Evolutionary conservation across 2,797 vertebrate genomes (phyloP).

Genomic region (Scleropages formosus): DNA sequence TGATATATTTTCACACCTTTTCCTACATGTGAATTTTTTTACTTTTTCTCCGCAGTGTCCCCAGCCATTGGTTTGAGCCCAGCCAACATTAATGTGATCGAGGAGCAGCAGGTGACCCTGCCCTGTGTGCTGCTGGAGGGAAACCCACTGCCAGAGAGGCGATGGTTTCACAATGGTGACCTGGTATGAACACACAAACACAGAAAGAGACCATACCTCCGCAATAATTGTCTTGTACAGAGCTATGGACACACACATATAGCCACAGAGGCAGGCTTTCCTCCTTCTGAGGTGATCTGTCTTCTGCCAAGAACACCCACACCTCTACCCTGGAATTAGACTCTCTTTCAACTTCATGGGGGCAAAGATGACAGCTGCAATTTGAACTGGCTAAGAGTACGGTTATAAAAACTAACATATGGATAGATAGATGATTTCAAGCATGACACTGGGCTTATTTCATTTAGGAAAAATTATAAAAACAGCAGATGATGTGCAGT

Average conservation of each 20-base stretch:
- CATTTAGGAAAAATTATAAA: neutral
- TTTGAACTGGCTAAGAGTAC: neutral
- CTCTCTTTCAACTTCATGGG: neutral
- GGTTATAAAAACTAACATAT: constrained; percentile 10
- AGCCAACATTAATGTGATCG: constrained; percentile 75
- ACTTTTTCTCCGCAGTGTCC: constrained; percentile 61
- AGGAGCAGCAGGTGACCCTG: constrained; percentile 88
- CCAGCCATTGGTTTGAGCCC: constrained; percentile 87
- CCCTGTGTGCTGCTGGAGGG: constrained; percentile 88
- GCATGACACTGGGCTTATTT: neutral
- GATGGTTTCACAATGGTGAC: constrained; percentile 85
- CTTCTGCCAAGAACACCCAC: neutral
- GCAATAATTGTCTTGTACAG: too few relatives aligned
- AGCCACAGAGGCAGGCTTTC: too few relatives aligned
- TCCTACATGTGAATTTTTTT: neutral
- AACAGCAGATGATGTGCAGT: neutral
- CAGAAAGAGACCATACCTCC: too few relatives aligned
- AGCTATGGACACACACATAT: too few relatives aligned
- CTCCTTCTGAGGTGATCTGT: too few relatives aligned
- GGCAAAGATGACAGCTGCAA: neutral
- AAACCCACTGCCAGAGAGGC: constrained; percentile 88
- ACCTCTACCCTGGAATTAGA: neutral
- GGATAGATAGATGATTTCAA: neutral
- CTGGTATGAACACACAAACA: constrained; percentile 76
- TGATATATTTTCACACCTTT: neutral